Conservation (phyloP, 2,888 invertebrate genomes). For the Mesorhabditis sp. region DNA sequence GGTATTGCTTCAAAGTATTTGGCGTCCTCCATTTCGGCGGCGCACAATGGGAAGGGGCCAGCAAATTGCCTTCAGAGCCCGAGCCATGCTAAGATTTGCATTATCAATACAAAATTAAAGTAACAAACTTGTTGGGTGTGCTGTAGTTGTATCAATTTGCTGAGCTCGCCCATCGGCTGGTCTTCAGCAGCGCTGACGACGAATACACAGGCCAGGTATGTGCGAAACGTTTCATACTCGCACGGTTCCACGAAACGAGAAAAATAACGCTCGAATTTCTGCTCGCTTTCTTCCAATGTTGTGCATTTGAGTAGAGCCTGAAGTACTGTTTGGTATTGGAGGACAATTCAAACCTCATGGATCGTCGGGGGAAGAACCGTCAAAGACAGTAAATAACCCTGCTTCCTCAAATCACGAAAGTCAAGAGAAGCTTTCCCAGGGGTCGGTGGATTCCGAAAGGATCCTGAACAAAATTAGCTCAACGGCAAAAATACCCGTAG, state of each 20-base stretch:
- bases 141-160: constrained; percentile 73
- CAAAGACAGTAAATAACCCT: constrained; percentile 53
- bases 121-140: constrained; percentile 70
- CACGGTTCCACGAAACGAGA: constrained; percentile 57
- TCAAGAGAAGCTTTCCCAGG: constrained; percentile 30
- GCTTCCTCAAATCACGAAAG: constrained; percentile 59
- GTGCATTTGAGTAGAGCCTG: constrained; percentile 22
- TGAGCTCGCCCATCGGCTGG: constrained; percentile 76
- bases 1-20: constrained; percentile 80
- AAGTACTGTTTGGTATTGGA: neutral
- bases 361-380: constrained; percentile 53
- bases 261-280: constrained; percentile 10
- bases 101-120: neutral
- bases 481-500: neutral
- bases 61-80: constrained; percentile 19
- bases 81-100: constrained; percentile 37
- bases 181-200: constrained; percentile 65
- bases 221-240: constrained; percentile 87
- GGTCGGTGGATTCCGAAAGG: constrained; percentile 19
- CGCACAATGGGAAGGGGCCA: constrained; percentile 45
- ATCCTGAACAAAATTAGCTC: constrained; percentile 23
- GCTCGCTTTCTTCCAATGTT: constrained; percentile 15
- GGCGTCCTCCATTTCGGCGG: constrained; percentile 63
- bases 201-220: constrained; percentile 63
- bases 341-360: constrained; percentile 34